Percentiles rank a stretch among this genome's conserved stretches.
Evolutionary conservation across 2,113 vertebrate genomes (phyloP).

Genomic region (Prinia subflava): DNA sequence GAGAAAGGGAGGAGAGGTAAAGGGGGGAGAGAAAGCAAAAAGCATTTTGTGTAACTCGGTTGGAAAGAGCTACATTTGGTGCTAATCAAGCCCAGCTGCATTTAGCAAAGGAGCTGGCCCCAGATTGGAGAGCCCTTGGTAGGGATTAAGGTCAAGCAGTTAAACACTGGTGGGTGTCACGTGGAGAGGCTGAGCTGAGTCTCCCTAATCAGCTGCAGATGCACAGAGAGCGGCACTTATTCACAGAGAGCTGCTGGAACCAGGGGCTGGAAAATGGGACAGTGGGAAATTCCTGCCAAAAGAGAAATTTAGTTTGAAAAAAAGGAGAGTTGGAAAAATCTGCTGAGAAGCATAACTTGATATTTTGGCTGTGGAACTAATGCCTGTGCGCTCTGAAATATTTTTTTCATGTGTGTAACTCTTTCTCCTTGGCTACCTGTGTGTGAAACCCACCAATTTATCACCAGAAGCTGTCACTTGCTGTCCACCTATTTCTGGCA

Average conservation of each 20-base stretch:
- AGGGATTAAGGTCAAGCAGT: background rate
- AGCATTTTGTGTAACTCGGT: fast-evolving
- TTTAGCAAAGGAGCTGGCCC: background rate
- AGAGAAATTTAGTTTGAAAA: background rate
- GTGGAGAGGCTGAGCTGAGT: background rate
- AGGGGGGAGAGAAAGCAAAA: background rate
- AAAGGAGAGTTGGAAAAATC: background rate
- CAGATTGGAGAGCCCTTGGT: background rate
- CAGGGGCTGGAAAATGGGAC: background rate
- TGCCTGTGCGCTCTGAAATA: background rate
- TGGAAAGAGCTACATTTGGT: background rate
- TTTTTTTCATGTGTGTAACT: background rate
- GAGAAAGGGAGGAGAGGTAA: background rate
- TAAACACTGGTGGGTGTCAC: background rate
- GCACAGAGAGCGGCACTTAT: background rate
- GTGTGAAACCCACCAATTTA: background rate
- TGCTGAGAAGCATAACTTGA: background rate
- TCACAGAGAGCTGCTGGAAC: background rate
- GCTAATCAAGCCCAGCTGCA: background rate
- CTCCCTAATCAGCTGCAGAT: background rate
- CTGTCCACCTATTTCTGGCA: background rate
- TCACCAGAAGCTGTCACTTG: background rate
- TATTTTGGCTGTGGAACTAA: background rate
- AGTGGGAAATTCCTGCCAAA: background rate
- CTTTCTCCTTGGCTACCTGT: background rate